Conservation (phyloP, 1,140 invertebrate genomes). For the Aphidius gifuensis region DNA sequence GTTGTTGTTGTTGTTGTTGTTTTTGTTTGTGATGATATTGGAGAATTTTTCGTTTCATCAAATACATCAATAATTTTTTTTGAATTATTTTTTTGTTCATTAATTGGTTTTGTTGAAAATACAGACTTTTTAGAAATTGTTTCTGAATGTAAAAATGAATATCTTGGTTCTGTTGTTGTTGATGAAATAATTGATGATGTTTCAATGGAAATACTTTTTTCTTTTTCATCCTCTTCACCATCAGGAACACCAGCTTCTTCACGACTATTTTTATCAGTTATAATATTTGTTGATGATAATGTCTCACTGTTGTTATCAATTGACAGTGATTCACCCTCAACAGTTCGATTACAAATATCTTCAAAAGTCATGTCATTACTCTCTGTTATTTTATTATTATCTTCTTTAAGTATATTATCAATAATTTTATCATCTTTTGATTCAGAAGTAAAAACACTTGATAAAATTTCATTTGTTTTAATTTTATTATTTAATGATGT, state of each 20-base stretch:
- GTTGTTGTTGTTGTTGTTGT: conserved; percentile 4
- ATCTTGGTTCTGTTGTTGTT: conserved; percentile 59
- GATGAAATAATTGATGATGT: conserved; percentile 26
- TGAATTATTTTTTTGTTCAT: background rate
- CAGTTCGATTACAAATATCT: conserved; percentile 30
- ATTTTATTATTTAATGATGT: background rate
- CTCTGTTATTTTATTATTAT: conserved; percentile 6
- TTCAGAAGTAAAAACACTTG: too few species aligned
- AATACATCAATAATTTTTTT: background rate
- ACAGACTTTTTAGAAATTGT: conserved; percentile 24
- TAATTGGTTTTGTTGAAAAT: background rate
- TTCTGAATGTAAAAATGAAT: conserved; percentile 68
- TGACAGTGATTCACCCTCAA: conserved; percentile 36
- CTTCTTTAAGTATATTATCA: conserved; percentile 9
- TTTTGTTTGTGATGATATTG: background rate
- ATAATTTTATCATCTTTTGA: background rate
- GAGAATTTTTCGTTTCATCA: background rate
- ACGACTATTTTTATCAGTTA: conserved; percentile 55
- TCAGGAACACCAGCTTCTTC: conserved; percentile 78
- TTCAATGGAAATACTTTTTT: conserved; percentile 46
- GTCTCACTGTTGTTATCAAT: background rate
- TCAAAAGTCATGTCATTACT: conserved; percentile 6
- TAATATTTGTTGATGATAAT: background rate
- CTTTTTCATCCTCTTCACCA: conserved; percentile 74
- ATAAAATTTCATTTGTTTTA: background rate